Conservation (phyloP, 2,113 vertebrate genomes). For the Carollia perspicillata region DNA sequence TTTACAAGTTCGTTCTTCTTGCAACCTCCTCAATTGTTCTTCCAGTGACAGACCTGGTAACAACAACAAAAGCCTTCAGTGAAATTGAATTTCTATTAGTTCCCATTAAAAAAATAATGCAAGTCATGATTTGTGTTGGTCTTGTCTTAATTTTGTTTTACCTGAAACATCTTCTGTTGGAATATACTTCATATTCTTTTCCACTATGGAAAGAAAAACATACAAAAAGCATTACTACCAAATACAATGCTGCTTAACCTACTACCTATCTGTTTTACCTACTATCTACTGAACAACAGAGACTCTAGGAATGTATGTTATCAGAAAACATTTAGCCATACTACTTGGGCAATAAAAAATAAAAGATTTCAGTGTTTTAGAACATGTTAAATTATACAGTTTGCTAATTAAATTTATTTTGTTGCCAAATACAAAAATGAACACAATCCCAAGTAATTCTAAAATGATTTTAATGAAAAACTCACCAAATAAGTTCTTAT, state of each 20-base stretch:
- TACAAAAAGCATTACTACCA: conserved; percentile 42
- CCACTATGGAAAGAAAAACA: conserved; percentile 85
- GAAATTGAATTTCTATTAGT: neutral
- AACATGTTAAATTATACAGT: neutral
- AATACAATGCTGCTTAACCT: neutral
- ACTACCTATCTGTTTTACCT: neutral
- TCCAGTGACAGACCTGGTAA: conserved; percentile 85
- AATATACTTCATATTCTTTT: conserved; percentile 92
- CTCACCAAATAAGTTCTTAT: conserved; percentile 94
- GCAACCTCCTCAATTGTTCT: conserved; percentile 87
- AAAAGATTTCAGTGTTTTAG: neutral
- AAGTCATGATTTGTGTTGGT: neutral
- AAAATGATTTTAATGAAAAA: conserved; percentile 48
- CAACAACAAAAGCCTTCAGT: neutral
- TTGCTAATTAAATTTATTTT: conserved; percentile 8
- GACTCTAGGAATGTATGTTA: neutral
- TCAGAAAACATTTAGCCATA: neutral
- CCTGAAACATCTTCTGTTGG: conserved; percentile 95
- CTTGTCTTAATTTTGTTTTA: conserved; percentile 75
- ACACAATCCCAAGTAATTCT: neutral
- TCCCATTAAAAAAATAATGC: neutral
- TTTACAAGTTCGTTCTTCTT: conserved; percentile 90
- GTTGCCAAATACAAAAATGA: neutral
- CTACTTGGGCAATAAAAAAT: neutral
- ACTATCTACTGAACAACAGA: neutral